phyloP scores from a whole-genome alignment of 2,113 vertebrate species.

The Sinocyclocheilus rhinocerous region DNA sequence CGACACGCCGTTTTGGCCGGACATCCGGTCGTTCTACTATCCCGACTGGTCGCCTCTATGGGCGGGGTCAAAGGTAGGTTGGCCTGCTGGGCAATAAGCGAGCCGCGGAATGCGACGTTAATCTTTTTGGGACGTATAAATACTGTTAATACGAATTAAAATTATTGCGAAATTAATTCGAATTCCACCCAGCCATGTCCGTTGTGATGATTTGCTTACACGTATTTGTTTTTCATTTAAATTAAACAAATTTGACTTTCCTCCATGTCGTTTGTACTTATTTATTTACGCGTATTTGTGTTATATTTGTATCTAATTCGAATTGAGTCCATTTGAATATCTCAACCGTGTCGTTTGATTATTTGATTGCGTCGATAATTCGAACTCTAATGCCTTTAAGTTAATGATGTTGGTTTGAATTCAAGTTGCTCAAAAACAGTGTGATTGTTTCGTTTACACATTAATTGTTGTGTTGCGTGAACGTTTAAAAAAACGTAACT shows the following conservation, averaged over 20 bases:
- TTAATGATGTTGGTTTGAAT: not conserved
- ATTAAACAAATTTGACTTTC: not conserved
- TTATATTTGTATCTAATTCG: not conserved
- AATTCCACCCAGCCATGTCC: not conserved
- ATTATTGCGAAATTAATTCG: not conserved
- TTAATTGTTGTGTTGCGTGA: not conserved
- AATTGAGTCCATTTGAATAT: not conserved
- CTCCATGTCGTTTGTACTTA: not conserved
- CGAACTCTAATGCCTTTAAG: not conserved
- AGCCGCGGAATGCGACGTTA: constrained; percentile 1
- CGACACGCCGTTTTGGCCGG: constrained; percentile 44
- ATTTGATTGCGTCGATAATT: not conserved
- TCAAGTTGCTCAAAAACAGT: not conserved
- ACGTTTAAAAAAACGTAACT: not conserved
- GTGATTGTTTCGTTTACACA: not conserved
- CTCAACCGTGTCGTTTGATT: not conserved
- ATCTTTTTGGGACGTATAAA: not conserved
- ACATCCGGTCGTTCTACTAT: constrained; percentile 46
- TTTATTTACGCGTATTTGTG: not conserved
- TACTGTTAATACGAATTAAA: not conserved
- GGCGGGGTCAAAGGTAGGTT: constrained; percentile 48
- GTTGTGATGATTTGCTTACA: not conserved
- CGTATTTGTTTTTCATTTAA: not conserved
- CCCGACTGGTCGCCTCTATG: not conserved
- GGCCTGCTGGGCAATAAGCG: constrained; percentile 15